Evolutionary conservation across 1,140 invertebrate species (phyloP).

Genomic region (Dinoponera quadriceps): DNA sequence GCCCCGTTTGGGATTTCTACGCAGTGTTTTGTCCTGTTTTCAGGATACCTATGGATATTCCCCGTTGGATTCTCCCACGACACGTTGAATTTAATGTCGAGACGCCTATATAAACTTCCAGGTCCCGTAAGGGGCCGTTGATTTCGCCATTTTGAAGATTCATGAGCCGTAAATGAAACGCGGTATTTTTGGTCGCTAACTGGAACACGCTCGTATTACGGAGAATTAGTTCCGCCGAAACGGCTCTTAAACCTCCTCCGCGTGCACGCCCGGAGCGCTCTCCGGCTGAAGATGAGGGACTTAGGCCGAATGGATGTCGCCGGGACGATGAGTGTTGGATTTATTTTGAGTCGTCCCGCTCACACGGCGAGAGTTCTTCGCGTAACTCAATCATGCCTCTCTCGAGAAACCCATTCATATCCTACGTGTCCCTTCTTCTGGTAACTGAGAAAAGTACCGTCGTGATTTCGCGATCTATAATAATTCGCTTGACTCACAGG

Average conservation of each 20-base stretch:
- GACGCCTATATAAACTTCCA: no score
- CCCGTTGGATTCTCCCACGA: no score
- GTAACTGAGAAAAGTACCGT: neutral
- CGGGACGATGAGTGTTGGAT: slow-evolving; percentile 47
- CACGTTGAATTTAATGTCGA: no score
- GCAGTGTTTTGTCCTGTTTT: neutral
- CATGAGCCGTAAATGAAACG: no score
- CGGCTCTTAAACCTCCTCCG: neutral
- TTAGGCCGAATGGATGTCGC: neutral
- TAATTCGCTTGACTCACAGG: slow-evolving; percentile 31
- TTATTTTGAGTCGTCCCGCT: slow-evolving; percentile 45
- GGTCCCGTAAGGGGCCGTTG: neutral
- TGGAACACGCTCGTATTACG: neutral
- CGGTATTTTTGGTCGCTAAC: neutral
- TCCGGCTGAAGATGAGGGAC: neutral
- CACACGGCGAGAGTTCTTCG: slow-evolving; percentile 15
- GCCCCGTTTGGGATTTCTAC: slow-evolving; percentile 13
- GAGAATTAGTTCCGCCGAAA: neutral
- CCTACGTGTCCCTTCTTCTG: neutral
- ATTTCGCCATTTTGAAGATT: neutral
- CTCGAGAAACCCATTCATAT: neutral
- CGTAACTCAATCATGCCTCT: neutral
- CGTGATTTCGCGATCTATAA: slow-evolving; percentile 11
- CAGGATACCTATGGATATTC: neutral
- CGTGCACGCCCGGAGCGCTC: neutral